These are phyloP conservation scores for Notechis scutatus DNA, from an alignment of 2,113 vertebrate species.

Conservation along the genomic window DNA sequence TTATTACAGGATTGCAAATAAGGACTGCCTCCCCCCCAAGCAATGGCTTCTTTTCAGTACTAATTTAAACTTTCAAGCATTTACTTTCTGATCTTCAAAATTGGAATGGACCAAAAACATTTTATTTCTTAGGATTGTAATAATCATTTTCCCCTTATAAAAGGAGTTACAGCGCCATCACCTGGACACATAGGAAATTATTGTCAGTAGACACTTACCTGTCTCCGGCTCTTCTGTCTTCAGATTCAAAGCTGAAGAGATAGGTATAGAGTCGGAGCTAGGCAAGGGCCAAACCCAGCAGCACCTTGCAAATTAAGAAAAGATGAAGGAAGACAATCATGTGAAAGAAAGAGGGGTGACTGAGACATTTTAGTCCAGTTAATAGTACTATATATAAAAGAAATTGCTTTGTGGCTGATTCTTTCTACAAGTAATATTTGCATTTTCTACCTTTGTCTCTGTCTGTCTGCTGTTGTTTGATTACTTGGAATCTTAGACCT, in stretches of 20 bases:
- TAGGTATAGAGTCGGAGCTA: not conserved
- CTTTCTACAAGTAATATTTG: not conserved
- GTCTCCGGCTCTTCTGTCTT: not conserved
- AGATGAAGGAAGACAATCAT: not conserved
- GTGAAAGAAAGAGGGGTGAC: not conserved
- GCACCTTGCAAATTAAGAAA: not conserved
- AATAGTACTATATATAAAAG: not conserved
- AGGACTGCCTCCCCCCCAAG: not conserved
- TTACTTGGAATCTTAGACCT: not conserved
- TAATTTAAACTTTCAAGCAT: conserved; percentile 30
- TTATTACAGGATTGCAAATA: not conserved
- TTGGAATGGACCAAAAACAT: conserved; percentile 14
- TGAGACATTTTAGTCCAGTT: not conserved
- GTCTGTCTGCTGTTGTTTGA: not conserved
- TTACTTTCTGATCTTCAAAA: conserved; percentile 36
- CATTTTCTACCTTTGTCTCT: not conserved
- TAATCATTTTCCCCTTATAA: not conserved
- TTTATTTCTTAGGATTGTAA: conserved; percentile 8
- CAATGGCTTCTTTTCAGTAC: conserved; percentile 24
- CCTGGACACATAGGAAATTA: conserved; percentile 48
- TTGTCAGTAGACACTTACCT: accelerated
- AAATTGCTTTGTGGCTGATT: not conserved
- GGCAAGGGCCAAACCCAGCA: not conserved
- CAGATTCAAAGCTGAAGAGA: not conserved
- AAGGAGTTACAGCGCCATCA: conserved; percentile 54